Evolutionary conservation across 37 sponge, comb jelly and placozoan genomes (phyloP).

Genomic region (Bolinopsis microptera): DNA sequence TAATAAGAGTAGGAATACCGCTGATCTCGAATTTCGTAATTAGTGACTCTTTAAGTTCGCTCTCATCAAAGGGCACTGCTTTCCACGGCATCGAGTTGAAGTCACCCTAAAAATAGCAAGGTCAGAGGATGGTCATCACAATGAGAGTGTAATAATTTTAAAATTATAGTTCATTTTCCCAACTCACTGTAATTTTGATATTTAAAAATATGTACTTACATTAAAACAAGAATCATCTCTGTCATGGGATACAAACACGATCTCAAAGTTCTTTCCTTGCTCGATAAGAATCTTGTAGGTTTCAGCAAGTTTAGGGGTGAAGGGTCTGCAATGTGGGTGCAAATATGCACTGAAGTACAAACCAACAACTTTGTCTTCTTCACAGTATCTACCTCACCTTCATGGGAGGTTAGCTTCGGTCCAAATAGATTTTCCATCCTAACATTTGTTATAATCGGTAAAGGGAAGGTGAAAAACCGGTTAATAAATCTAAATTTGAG

Average conservation of each 20-base stretch:
- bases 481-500: no score
- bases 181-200: no score
- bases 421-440: neutral
- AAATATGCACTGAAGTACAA: constrained; percentile 89
- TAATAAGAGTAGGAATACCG: constrained; percentile 86
- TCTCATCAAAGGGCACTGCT: constrained; percentile 74
- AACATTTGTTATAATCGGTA: no score
- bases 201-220: neutral
- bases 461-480: no score
- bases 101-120: constrained; percentile 71
- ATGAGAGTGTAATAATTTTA: no score
- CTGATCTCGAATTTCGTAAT: constrained; percentile 76
- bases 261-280: constrained; percentile 63
- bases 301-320: constrained; percentile 79
- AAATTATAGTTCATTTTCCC: no score
- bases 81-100: constrained; percentile 86
- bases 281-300: constrained; percentile 79
- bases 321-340: constrained; percentile 83
- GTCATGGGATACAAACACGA: constrained; percentile 90
- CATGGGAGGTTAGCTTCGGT: neutral
- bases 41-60: constrained; percentile 77
- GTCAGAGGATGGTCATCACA: no score
- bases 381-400: neutral
- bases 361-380: constrained; percentile 72
- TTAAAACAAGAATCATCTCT: constrained; percentile 70